These are phyloP conservation scores for Heliconius eleuchia DNA, from an alignment of 1,140 invertebrate genomes.

Conservation along the genomic window DNA sequence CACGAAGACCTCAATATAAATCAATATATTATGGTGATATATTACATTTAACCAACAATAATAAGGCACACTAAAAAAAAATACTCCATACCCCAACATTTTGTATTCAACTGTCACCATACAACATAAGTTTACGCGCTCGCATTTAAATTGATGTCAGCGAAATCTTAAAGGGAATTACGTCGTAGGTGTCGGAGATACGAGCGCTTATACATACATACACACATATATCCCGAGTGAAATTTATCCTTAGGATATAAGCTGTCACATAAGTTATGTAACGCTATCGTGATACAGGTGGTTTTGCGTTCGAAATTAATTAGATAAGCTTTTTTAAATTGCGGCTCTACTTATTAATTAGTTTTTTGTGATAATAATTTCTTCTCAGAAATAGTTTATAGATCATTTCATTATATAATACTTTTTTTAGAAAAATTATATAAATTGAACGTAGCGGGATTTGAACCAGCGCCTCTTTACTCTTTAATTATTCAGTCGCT, in stretches of 20 bases:
- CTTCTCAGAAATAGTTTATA: not conserved
- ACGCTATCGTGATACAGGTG: not conserved
- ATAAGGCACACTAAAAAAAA: not conserved
- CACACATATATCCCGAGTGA: not conserved
- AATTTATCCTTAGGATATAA: constrained; percentile 1
- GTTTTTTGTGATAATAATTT: not conserved
- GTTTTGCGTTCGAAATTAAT: not conserved
- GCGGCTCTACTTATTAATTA: not conserved
- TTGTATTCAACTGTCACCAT: not conserved
- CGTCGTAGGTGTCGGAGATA: not conserved
- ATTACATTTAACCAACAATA: too few relatives aligned
- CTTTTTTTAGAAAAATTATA: too few relatives aligned
- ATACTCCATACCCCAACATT: not conserved
- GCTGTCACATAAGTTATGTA: constrained; percentile 4
- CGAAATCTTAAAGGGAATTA: constrained; percentile 3
- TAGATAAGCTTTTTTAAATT: not conserved
- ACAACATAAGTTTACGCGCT: not conserved
- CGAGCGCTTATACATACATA: not conserved
- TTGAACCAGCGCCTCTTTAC: too few relatives aligned
- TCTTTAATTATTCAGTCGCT: too few relatives aligned
- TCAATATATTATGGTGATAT: too few relatives aligned
- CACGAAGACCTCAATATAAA: too few relatives aligned
- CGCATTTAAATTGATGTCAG: not conserved
- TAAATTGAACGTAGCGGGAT: too few relatives aligned
- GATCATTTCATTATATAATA: too few relatives aligned